Percentiles rank a stretch among this genome's conserved stretches.
Evolutionary conservation across 1,140 invertebrate genomes (phyloP).

Genomic region (Brachionus sp.): DNA sequence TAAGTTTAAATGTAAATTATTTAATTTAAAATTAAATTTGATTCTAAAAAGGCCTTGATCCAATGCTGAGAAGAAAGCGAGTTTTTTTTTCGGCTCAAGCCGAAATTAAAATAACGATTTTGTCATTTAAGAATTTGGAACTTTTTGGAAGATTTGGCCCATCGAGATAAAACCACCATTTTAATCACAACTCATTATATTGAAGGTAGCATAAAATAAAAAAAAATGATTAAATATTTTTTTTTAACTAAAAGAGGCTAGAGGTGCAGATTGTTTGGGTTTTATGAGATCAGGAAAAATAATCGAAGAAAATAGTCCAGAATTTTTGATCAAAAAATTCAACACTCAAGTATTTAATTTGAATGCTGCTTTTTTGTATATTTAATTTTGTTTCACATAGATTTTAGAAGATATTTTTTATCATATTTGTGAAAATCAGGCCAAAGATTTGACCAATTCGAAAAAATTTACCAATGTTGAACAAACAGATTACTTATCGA

Average conservation of each 20-base stretch:
- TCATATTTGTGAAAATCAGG: constrained; percentile 14
- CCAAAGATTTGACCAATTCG: not conserved
- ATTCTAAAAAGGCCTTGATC: constrained; percentile 67
- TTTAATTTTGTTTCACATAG: not conserved
- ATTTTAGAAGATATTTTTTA: constrained; percentile 42
- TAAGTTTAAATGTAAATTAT: not conserved
- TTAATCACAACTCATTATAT: constrained; percentile 92
- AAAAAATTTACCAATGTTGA: not conserved
- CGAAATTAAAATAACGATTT: not conserved
- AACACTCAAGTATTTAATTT: constrained; percentile 52
- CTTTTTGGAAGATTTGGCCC: constrained; percentile 75
- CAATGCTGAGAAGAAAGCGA: constrained; percentile 77
- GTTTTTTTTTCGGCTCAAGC: constrained; percentile 47
- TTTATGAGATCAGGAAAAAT: constrained; percentile 85
- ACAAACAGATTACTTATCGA: not conserved
- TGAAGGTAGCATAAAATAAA: constrained; percentile 80
- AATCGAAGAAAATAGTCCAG: constrained; percentile 83
- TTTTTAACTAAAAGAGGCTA: not conserved
- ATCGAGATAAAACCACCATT: constrained; percentile 74
- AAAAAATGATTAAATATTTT: constrained; percentile 60
- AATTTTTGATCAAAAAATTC: constrained; percentile 75
- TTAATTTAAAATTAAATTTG: not conserved
- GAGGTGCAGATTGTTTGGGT: constrained; percentile 70
- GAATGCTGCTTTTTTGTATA: not conserved
- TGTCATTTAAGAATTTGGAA: constrained; percentile 77